A percentile compares a stretch with the other conserved stretches of the same genome.
Conservation (phyloP, 2,888 invertebrate species). For the Pristionchus fissidentatus region DNA sequence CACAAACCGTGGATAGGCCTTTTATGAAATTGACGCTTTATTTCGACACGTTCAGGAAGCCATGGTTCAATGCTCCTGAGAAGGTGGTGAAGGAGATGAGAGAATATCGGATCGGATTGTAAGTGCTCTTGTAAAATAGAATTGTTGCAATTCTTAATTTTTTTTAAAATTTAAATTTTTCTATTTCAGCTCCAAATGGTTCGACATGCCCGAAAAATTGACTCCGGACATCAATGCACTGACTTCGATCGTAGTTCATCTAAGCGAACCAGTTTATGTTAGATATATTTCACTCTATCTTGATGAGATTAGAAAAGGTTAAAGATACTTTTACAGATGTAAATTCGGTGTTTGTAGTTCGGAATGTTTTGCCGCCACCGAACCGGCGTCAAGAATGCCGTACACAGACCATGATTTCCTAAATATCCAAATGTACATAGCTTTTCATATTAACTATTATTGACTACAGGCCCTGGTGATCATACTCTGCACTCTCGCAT, state of each 20-base stretch:
- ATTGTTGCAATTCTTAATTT: not conserved
- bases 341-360: too few relatives aligned
- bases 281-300: not conserved
- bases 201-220: not conserved
- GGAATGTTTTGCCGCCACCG: too few relatives aligned
- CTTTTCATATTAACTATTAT: too few relatives aligned
- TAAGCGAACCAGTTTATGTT: not conserved
- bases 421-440: too few relatives aligned
- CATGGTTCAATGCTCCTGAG: not conserved
- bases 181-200: conserved; percentile 1
- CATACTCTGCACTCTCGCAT: not conserved
- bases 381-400: too few relatives aligned
- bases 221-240: conserved; percentile 2
- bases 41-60: not conserved
- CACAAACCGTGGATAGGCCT: too few relatives aligned
- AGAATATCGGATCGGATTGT: not conserved
- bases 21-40: not conserved
- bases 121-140: not conserved
- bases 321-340: too few relatives aligned
- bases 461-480: not conserved
- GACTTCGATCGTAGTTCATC: not conserved
- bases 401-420: too few relatives aligned
- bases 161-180: not conserved
- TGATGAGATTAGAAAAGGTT: not conserved
- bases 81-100: not conserved